Evolutionary conservation across 1,140 invertebrate genomes (phyloP).

Genomic region (Drosophila mauritiana): DNA sequence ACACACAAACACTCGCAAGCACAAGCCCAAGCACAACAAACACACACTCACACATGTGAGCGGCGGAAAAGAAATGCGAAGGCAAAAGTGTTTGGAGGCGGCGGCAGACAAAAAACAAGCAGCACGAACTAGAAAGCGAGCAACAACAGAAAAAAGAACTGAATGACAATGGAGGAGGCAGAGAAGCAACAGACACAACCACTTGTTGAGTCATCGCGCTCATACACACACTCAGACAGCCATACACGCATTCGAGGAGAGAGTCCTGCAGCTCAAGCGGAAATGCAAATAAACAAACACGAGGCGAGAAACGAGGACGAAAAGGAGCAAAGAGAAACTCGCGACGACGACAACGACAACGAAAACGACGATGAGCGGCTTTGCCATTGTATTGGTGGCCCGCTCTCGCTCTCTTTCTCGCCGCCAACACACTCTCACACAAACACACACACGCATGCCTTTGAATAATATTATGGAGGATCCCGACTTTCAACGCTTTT

Average conservation of each 20-base stretch:
- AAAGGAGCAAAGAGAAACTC: slow-evolving; percentile 51
- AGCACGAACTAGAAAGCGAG: slow-evolving; percentile 75
- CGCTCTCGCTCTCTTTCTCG: slow-evolving; percentile 18
- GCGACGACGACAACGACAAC: slow-evolving; percentile 57
- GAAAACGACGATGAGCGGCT: slow-evolving; percentile 42
- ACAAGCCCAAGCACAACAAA: slow-evolving; percentile 6
- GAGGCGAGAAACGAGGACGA: slow-evolving; percentile 56
- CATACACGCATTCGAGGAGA: slow-evolving; percentile 24
- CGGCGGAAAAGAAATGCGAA: slow-evolving; percentile 61
- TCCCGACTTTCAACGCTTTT: slow-evolving; percentile 71
- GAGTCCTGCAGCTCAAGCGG: slow-evolving; percentile 76
- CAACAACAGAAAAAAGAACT: slow-evolving; percentile 65
- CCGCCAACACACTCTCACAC: slow-evolving; percentile 1
- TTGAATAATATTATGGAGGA: slow-evolving; percentile 79
- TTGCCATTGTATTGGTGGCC: slow-evolving; percentile 45
- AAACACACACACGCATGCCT: slow-evolving; percentile 46
- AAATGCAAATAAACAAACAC: slow-evolving; percentile 83
- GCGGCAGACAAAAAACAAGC: slow-evolving; percentile 67
- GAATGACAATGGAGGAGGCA: slow-evolving; percentile 67
- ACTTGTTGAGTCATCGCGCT: slow-evolving; percentile 65
- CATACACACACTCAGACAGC: slow-evolving; percentile 18
- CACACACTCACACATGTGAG: slow-evolving; percentile 28
- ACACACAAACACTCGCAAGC: slow-evolving; percentile 15
- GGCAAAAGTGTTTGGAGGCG: slow-evolving; percentile 76
- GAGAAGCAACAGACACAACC: slow-evolving; percentile 67